phyloP scores from a whole-genome alignment of 1,140 invertebrate genomes.

The Orchestia grillus region DNA sequence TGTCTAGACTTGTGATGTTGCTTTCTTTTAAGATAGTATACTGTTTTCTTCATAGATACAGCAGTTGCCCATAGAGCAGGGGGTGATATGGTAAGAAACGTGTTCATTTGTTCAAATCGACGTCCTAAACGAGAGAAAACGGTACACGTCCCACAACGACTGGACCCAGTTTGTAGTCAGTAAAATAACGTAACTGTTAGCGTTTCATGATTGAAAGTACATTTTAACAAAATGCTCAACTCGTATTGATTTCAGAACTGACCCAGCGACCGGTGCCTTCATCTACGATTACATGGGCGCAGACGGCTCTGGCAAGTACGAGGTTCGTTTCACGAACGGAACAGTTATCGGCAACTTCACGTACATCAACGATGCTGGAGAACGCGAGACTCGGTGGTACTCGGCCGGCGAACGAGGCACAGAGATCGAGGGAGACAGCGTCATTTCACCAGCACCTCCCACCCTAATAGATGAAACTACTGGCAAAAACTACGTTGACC shows the following conservation, averaged over 20 bases:
- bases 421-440: slow-evolving; percentile 50
- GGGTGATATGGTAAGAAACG: no score
- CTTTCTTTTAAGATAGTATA: no score
- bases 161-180: no score
- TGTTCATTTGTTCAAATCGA: no score
- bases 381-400: slow-evolving; percentile 68
- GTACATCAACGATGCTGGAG: slow-evolving; percentile 69
- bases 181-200: no score
- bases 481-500: slow-evolving; percentile 51
- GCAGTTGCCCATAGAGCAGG: no score
- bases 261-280: slow-evolving; percentile 58
- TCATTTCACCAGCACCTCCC: slow-evolving; percentile 55
- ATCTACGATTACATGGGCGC: slow-evolving; percentile 64
- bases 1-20: no score
- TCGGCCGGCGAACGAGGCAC: slow-evolving; percentile 66
- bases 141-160: no score
- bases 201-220: no score
- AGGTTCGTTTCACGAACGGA: slow-evolving; percentile 68
- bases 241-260: not conserved
- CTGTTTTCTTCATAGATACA: no score
- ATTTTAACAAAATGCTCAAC: not conserved
- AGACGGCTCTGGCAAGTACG: slow-evolving; percentile 67
- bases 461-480: slow-evolving; percentile 57
- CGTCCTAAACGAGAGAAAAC: no score
- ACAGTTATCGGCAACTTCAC: slow-evolving; percentile 69